Percentiles rank a stretch among this genome's conserved stretches.
Conservation (phyloP, 2,797 vertebrate genomes). For the Trachurus trachurus region DNA sequence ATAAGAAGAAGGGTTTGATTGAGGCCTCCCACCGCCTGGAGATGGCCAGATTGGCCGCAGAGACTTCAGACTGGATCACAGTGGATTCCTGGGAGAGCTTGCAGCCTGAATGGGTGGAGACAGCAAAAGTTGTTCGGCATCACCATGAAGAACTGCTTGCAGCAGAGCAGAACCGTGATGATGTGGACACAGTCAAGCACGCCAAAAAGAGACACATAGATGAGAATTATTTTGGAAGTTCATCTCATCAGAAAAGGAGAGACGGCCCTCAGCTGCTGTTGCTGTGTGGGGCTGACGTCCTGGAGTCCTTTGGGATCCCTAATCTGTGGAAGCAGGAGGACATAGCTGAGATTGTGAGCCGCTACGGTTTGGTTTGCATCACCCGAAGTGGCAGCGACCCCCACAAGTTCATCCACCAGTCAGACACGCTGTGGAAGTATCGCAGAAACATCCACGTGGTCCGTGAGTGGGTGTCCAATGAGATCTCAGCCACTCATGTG, state of each 20-base stretch:
- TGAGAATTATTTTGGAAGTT: conserved; percentile 43
- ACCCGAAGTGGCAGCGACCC: conserved; percentile 85
- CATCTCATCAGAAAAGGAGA: conserved; percentile 59
- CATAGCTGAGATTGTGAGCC: conserved; percentile 89
- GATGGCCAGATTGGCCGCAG: conserved; percentile 91
- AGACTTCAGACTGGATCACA: conserved; percentile 91
- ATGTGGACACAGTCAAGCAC: conserved; percentile 79
- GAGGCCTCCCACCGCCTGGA: conserved; percentile 90
- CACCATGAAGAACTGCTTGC: conserved; percentile 68
- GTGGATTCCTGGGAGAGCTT: conserved; percentile 93
- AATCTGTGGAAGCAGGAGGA: conserved; percentile 95
- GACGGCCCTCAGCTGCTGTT: conserved; percentile 88
- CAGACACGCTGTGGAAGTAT: conserved; percentile 90
- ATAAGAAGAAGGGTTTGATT: conserved; percentile 96
- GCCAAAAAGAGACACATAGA: conserved; percentile 81
- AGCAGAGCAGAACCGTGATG: conserved; percentile 64
- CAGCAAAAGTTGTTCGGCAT: conserved; percentile 89
- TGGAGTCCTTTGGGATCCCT: conserved; percentile 93
- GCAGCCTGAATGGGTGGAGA: conserved; percentile 95
- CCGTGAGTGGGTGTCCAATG: conserved; percentile 93
- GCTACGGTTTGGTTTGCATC: conserved; percentile 91
- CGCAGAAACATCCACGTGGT: conserved; percentile 92
- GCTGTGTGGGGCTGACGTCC: conserved; percentile 93
- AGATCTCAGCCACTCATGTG: conserved; percentile 95
- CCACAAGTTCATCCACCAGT: conserved; percentile 92